Conservation (phyloP, 2,113 vertebrate species). For the Alectura lathami region DNA sequence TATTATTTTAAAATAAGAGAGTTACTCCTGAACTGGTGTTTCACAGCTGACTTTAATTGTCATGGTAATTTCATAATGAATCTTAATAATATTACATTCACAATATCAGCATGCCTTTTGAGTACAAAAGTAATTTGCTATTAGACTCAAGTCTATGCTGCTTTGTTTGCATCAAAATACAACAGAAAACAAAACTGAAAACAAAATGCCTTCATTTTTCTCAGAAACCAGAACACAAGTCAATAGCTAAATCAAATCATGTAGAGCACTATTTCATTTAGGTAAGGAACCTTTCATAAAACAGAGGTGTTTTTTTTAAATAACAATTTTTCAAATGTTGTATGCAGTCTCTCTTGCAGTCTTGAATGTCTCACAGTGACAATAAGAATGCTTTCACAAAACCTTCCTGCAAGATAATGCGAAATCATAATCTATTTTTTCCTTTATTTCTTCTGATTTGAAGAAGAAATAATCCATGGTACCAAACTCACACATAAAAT, state of each 20-base stretch:
- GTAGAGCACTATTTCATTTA: not conserved
- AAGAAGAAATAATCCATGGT: not conserved
- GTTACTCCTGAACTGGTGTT: constrained; percentile 32
- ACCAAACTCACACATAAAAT: not conserved
- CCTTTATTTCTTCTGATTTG: not conserved
- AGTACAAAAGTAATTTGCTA: not conserved
- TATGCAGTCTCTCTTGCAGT: not conserved
- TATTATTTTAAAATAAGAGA: constrained; percentile 69
- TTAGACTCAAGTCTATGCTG: not conserved
- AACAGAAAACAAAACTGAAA: not conserved
- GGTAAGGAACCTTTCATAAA: not conserved
- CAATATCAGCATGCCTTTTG: constrained; percentile 12
- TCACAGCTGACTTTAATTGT: constrained; percentile 54
- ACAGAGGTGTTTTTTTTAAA: not conserved
- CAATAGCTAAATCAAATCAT: not conserved
- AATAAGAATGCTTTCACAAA: not conserved
- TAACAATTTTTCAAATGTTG: not conserved
- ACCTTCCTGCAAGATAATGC: not conserved
- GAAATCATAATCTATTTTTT: not conserved
- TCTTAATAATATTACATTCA: constrained; percentile 31
- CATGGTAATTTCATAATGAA: constrained; percentile 32
- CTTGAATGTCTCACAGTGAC: not conserved
- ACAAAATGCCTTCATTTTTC: not conserved
- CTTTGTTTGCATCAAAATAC: not conserved
- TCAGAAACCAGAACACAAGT: not conserved